Evolutionary conservation across 2,797 vertebrate genomes (phyloP).

Genomic region (Meriones psammophilus): DNA sequence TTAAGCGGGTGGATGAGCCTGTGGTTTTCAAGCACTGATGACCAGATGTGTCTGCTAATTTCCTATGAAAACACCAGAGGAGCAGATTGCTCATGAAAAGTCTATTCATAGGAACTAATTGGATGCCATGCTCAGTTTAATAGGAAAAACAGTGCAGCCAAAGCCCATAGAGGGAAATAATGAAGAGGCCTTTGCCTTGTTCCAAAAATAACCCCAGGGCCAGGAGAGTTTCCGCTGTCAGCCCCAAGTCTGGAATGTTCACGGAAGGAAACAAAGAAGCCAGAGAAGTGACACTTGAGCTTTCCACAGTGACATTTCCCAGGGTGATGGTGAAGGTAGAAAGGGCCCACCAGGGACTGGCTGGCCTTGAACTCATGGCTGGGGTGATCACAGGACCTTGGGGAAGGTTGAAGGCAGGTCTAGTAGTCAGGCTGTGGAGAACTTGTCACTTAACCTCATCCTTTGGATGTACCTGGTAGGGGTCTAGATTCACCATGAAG

Average conservation of each 20-base stretch:
- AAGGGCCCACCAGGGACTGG: neutral
- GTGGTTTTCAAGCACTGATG: slow-evolving; percentile 41
- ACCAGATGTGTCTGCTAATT: slow-evolving; percentile 64
- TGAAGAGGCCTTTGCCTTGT: slow-evolving; percentile 70
- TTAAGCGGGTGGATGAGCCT: slow-evolving; percentile 36
- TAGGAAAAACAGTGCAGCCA: slow-evolving; percentile 70
- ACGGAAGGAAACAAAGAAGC: neutral
- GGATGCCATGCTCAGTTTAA: slow-evolving; percentile 77
- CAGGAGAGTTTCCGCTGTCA: neutral
- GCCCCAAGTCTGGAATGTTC: neutral
- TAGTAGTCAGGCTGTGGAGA: neutral
- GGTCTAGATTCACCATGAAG: neutral
- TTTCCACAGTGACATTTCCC: neutral
- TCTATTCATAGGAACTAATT: slow-evolving; percentile 84
- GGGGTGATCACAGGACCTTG: neutral
- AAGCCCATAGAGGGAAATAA: slow-evolving; percentile 75
- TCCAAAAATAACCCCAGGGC: slow-evolving; percentile 72
- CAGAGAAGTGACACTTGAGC: neutral
- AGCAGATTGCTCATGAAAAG: slow-evolving; percentile 82
- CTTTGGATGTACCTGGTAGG: neutral
- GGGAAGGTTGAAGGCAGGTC: neutral
- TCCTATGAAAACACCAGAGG: slow-evolving; percentile 67
- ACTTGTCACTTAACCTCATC: neutral
- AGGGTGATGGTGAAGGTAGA: neutral
- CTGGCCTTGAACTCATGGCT: neutral